Percentiles rank a stretch among this genome's conserved stretches.
phyloP scores from a whole-genome alignment of 2,113 vertebrate species.

The Melospiza georgiana region DNA sequence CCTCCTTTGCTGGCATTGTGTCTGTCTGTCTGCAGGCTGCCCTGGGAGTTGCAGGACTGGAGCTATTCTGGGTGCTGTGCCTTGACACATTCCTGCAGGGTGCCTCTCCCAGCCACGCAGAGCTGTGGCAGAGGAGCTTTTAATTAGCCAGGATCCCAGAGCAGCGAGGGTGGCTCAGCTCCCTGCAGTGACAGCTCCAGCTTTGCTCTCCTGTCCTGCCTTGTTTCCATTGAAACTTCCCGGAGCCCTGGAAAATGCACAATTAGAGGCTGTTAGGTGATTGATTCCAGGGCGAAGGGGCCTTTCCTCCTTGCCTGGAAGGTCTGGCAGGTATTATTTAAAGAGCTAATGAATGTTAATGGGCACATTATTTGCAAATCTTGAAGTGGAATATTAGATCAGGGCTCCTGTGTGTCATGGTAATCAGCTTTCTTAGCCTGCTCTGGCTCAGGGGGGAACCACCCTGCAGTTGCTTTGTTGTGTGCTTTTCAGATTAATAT shows the following conservation, averaged over 20 bases:
- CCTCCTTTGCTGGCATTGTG: neutral
- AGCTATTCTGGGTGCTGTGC: neutral
- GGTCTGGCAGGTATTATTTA: slow-evolving; percentile 72
- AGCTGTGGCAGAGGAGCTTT: neutral
- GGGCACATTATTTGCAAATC: slow-evolving; percentile 70
- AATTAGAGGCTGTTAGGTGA: slow-evolving; percentile 41
- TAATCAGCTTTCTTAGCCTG: slow-evolving; percentile 64
- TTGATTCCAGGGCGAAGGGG: slow-evolving; percentile 44
- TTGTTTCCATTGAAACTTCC: slow-evolving; percentile 17
- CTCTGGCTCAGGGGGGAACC: slow-evolving; percentile 23
- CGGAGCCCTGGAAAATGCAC: slow-evolving; percentile 16
- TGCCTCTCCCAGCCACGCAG: neutral
- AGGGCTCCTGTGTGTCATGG: slow-evolving; percentile 64
- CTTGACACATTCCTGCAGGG: neutral
- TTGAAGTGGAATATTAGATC: slow-evolving; percentile 69
- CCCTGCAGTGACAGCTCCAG: neutral
- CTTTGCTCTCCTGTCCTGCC: neutral
- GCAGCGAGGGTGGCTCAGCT: neutral
- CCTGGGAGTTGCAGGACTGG: neutral
- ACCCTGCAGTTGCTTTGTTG: slow-evolving; percentile 63
- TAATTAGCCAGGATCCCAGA: neutral
- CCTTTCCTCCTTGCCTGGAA: slow-evolving; percentile 56
- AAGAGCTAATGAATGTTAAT: slow-evolving; percentile 74
- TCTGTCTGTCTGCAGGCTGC: neutral
- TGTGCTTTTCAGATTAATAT: slow-evolving; percentile 62